Evolutionary conservation across 2,797 vertebrate species (phyloP).

Genomic region (Hemitrygon akajei): DNA sequence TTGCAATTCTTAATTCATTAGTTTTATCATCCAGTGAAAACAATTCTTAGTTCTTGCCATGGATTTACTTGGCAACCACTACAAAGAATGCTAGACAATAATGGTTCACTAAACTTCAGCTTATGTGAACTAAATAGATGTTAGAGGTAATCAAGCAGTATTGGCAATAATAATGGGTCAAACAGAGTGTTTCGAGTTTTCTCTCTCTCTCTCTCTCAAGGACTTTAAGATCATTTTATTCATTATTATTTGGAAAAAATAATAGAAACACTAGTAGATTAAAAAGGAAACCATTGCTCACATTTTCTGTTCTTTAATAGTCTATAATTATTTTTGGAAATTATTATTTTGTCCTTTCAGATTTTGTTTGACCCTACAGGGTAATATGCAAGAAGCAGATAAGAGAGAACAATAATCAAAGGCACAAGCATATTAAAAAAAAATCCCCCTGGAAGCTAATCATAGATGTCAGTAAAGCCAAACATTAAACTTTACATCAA

Average conservation of each 20-base stretch:
- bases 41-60: not conserved
- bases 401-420: not conserved
- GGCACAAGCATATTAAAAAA: not conserved
- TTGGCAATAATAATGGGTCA: not conserved
- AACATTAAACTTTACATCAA: not conserved
- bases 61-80: not conserved
- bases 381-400: not conserved
- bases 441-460: not conserved
- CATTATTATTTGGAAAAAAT: not conserved
- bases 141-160: not conserved
- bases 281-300: not conserved
- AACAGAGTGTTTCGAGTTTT: not conserved
- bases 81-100: not conserved
- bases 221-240: not conserved
- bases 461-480: not conserved
- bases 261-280: not conserved
- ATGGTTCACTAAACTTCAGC: not conserved
- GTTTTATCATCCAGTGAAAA: not conserved
- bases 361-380: not conserved
- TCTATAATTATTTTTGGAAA: not conserved
- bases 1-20: too few species aligned
- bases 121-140: not conserved
- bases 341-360: not conserved
- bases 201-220: not conserved
- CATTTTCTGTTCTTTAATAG: not conserved